Evolutionary conservation across 2,888 invertebrate genomes (phyloP), one percentile per base, ranked within the genome.

Genomic region (Drosophila peninsularis): DNA sequence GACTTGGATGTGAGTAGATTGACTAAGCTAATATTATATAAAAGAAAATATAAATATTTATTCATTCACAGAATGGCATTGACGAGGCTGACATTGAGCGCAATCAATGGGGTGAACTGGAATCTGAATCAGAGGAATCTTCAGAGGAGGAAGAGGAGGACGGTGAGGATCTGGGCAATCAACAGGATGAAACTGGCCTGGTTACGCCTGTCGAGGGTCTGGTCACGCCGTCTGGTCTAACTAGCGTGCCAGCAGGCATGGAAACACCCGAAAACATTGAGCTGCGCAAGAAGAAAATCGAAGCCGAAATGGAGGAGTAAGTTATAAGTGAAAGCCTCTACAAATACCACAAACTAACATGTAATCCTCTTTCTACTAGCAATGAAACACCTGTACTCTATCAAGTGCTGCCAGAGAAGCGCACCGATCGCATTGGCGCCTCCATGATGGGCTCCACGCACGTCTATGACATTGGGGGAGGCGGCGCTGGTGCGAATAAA

Each of bases 181-280:
- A 93, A 30, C 93, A 94, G 36, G 97, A 96, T 86, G 95, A 96
- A 57, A 96, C 96, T 41, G 98, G 98, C 7, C 93, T 98, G 73
- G 96, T 97, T 0, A 99, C 98, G 2, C 98, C 98, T 1, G 97
- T 97, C 30, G 98, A 97, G 93, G 98, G 98, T 2, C 93, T 98
- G 52, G 96, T 97, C 19, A 99, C 98, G n/a, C 98, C 98, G 0
- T 97, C 98, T 77, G 98, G 99, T 39, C 95, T 98, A 80, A 96
- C 97, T 41, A 95, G 95, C 72, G 96, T 98, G 62, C 98, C 98
- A 14, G 96, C 98, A 52, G 99, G 99, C 66, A 95, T 99, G 93
- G 99, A 99, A 93, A 99, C 99, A 0, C 99, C 99, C 0, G 99
- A 99, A 91, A 97, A 98, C 80, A 99, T 99, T 89, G 99, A 99